A percentile compares a stretch with the other conserved stretches of the same genome.
phyloP scores from a whole-genome alignment of 1,140 invertebrate genomes.

The Whitmania pigra region DNA sequence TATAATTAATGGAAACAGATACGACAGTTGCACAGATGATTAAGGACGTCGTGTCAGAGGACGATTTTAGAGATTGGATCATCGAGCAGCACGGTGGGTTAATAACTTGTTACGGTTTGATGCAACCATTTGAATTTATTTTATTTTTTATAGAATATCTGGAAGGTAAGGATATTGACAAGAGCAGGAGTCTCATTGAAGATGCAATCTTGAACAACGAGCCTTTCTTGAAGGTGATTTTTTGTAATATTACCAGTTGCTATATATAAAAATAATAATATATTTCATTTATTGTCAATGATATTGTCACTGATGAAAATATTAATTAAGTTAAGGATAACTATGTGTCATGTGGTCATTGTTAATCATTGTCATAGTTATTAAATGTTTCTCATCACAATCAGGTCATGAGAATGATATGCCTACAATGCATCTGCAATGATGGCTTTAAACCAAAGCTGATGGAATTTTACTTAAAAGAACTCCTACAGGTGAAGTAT shows the following conservation, averaged over 20 bases:
- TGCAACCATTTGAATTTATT: neutral
- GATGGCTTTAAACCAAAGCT: conserved; percentile 77
- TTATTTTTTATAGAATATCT: conserved; percentile 56
- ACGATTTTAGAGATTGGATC: conserved; percentile 54
- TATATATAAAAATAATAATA: no score
- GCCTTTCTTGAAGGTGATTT: conserved; percentile 63
- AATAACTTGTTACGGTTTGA: neutral
- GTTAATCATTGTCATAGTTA: neutral
- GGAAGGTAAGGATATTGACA: conserved; percentile 78
- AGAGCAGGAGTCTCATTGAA: conserved; percentile 73
- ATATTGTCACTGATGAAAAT: no score
- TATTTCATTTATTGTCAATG: no score
- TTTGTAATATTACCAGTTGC: no score
- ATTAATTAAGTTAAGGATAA: no score
- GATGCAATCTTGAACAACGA: conserved; percentile 72
- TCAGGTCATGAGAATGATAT: conserved; percentile 67
- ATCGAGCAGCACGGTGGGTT: conserved; percentile 58
- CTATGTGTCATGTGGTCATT: no score
- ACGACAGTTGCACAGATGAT: conserved; percentile 63
- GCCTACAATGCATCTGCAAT: conserved; percentile 50
- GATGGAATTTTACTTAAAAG: conserved; percentile 78
- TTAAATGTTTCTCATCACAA: conserved; percentile 4
- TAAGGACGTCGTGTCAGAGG: conserved; percentile 56
- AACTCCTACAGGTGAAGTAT: conserved; percentile 52
- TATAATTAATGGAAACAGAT: no score